Evolutionary conservation across 2,888 invertebrate species (phyloP).

Genomic region (Drosophila greeni): DNA sequence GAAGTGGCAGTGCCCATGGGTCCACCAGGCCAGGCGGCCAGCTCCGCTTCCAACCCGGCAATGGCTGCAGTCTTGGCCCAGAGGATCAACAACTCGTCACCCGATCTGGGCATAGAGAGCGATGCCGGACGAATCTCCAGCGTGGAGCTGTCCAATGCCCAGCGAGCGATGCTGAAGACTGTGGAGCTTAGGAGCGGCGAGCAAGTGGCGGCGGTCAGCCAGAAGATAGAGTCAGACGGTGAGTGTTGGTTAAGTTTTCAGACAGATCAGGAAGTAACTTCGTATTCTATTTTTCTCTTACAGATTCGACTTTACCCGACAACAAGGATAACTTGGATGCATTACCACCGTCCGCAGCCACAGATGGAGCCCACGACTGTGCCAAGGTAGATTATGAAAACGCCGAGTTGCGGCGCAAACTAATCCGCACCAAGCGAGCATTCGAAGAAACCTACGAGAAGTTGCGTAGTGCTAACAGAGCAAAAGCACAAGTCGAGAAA

Average conservation of each 20-base stretch:
- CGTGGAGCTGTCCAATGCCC: constrained; percentile 70
- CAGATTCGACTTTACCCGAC: constrained; percentile 29
- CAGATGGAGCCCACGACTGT: constrained; percentile 71
- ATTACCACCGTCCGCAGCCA: constrained; percentile 9
- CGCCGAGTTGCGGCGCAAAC: constrained; percentile 84
- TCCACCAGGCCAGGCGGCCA: constrained; percentile 47
- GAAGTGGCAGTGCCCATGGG: constrained; percentile 72
- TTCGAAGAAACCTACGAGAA: constrained; percentile 88
- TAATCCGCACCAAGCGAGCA: constrained; percentile 85
- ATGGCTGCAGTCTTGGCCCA: constrained; percentile 49
- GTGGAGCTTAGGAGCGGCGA: constrained; percentile 74
- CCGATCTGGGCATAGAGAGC: constrained; percentile 94
- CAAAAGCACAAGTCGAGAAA: constrained; percentile 89
- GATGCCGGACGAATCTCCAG: constrained; percentile 85
- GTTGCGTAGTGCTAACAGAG: constrained; percentile 87
- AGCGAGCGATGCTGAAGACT: constrained; percentile 77
- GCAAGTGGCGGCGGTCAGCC: not conserved
- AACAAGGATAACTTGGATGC: constrained; percentile 12
- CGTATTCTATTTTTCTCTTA: not conserved
- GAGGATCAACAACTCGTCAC: constrained; percentile 82
- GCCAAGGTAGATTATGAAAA: constrained; percentile 83
- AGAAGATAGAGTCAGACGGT: constrained; percentile 36
- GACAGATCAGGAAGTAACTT: not conserved
- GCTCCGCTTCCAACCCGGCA: constrained; percentile 48
- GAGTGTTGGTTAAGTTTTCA: not conserved